Percentiles rank a stretch among this genome's conserved stretches.
phyloP scores from a whole-genome alignment of 2,888 invertebrate species.

The Deilephila porcellus region DNA sequence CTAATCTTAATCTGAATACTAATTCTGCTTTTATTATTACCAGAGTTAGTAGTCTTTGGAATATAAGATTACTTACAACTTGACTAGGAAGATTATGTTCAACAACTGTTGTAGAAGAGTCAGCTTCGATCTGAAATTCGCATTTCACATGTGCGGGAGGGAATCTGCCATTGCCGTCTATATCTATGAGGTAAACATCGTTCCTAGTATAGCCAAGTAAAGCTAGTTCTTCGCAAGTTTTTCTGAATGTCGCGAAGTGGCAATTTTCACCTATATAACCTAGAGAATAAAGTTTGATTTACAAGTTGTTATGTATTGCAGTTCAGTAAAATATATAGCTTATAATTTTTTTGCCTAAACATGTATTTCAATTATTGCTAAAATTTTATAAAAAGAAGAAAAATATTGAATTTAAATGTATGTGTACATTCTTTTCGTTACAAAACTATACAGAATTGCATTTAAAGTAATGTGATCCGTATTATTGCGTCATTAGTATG shows the following conservation, averaged over 20 bases:
- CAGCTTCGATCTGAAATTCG: conserved; percentile 94
- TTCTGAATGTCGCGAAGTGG: conserved; percentile 95
- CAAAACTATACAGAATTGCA: too few relatives aligned
- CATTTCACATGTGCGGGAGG: conserved; percentile 97
- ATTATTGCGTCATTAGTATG: too few relatives aligned
- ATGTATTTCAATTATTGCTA: neutral
- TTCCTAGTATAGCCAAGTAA: conserved; percentile 94
- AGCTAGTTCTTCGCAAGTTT: conserved; percentile 96
- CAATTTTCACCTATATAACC: conserved; percentile 97
- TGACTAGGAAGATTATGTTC: conserved; percentile 96
- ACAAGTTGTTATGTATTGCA: too few relatives aligned
- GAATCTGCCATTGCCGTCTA: conserved; percentile 96
- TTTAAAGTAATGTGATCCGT: too few relatives aligned
- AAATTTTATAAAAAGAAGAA: neutral
- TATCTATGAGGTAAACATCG: conserved; percentile 96
- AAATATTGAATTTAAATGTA: neutral
- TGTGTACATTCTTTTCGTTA: too few relatives aligned
- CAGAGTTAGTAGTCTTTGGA: neutral
- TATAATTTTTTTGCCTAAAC: too few relatives aligned
- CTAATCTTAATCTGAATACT: too few relatives aligned
- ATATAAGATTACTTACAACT: conserved; percentile 82
- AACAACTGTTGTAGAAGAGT: conserved; percentile 94
- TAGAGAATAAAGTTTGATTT: conserved; percentile 40
- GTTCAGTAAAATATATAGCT: too few relatives aligned
- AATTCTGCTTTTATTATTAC: too few relatives aligned